Base-by-base conservation (phyloP, 2,888 invertebrate genomes). In the Sarcophaga carnaria region DNA sequence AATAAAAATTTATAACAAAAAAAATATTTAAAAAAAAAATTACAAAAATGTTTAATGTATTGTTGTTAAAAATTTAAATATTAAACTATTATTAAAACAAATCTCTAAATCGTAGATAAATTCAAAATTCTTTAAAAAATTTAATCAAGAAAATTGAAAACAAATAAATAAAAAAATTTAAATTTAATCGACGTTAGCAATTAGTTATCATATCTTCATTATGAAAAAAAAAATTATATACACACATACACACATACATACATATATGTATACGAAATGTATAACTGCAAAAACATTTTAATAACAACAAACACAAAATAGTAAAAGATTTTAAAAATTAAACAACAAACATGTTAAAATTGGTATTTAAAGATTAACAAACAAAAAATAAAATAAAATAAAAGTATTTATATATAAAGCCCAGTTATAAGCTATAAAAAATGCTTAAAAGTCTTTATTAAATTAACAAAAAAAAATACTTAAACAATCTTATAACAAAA, bases 121-220 rank as follows among this genome's bases (percentile, higher is more conserved):
- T 82, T 45, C 63, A 62, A 79, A 86, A 77, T 80, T 80, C 64
- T 63, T 72, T 60, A 82, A 70, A 54, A 70, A 12, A 27, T 14
- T 54, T 54, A 12, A 54, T 17, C 37, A 37, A 37, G 37, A 37
- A 54, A 54, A 54, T 54, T 54, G 0, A 14, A 54, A 54, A 4
- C 17, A 54, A 17, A 17, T 0, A n/a, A 17, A 60, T 63, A 60
- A 80, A 54, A 49, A 5, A 22, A 22, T 22, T 17, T 45, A 72
- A 64, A 74, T 45, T 69, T 49, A 77, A 62, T 69, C 75, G 67
- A 82, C 80, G 25, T 80, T 83, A 87, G 83, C 87, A 87, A 87
- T 87, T 85, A 85, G 85, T 83, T 85, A 85, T 80, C 83, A 87
- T 86, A 88, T 86, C 86, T 86, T 66, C 45, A 84, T 82, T 82